Base-by-base conservation (phyloP, 2,888 invertebrate species). In the Emesis furor region DNA sequence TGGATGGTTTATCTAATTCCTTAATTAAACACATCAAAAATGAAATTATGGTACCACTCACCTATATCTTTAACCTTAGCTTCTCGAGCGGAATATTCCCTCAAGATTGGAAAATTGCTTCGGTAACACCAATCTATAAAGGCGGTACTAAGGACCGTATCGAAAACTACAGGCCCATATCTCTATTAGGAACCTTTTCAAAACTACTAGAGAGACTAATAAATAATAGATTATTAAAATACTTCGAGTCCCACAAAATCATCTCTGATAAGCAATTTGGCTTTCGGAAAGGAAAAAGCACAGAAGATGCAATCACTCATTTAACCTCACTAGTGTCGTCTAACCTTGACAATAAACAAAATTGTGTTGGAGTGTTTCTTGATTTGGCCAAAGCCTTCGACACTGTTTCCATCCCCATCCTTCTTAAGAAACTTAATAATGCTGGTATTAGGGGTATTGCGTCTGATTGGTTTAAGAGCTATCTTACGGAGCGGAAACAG, bases 391-490 rank as follows among this genome's bases (percentile, higher is more conserved):
- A 24, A 24, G 24, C 24, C 24, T 24, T 24, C 24, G 24, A 24
- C 24, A 24, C 24, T 24, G 24, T 24, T 24, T 24, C 24, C 24
- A 24, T 24, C 24, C 42, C 42, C 8, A 42, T 42, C 6, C 42
- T 51, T 39, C 59, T 77, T 7, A 71, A 7, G 14, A 83, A 83
- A 69, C 42, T 80, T 1, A 76, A 80, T 55, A 35, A 14, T 4
- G 37, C 37, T 7, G 76, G 73, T 7, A 72, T 88, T 3, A 78
- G 86, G 62, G 82, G 81, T 5, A 78, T 1, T 5, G 46, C 72
- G 2, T 42, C 82, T 0, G 32, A 83, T 14, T 77, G 81, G 69
- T 84, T 85, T 30, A 35, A 14, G 39, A 74, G 72, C 39, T 85
- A 85, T n/a, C 68, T 84, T 10, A 14, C 55, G 5, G 32, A 71